Evolutionary conservation across 2,888 invertebrate genomes (phyloP).

Genomic region (Mythimna ferrago): DNA sequence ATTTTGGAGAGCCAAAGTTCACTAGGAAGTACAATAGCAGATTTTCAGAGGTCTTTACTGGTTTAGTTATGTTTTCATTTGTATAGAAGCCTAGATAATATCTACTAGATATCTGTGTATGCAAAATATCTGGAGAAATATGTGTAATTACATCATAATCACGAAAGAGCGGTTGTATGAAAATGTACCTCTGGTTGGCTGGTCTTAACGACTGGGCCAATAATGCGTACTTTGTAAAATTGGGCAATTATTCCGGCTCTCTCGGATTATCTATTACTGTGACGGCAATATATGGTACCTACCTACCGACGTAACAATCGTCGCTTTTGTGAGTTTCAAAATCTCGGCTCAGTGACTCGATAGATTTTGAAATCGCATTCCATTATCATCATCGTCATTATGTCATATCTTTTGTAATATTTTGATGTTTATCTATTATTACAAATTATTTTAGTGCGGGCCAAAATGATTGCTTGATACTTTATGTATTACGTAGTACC

Average conservation of each 20-base stretch:
- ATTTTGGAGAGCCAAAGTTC: too few species aligned
- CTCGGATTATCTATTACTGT: not conserved
- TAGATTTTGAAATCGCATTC: conserved; percentile 20
- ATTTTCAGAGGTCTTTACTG: too few species aligned
- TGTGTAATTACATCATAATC: too few species aligned
- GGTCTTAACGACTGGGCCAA: too few species aligned
- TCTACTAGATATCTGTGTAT: too few species aligned
- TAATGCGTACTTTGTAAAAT: not conserved
- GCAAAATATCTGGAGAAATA: too few species aligned
- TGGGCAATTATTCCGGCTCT: not conserved
- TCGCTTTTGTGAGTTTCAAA: conserved; percentile 20
- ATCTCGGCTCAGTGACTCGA: conserved; percentile 18
- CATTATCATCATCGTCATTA: not conserved
- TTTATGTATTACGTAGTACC: not conserved
- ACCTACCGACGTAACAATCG: not conserved
- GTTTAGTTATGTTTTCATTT: too few species aligned
- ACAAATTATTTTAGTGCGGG: not conserved
- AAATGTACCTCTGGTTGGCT: too few species aligned
- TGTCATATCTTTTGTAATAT: conserved; percentile 5
- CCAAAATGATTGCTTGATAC: too few species aligned
- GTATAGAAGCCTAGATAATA: too few species aligned
- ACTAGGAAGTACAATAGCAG: too few species aligned
- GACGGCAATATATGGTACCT: not conserved
- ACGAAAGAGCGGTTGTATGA: too few species aligned
- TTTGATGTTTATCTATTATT: conserved; percentile 12